A percentile compares a stretch with the other conserved stretches of the same genome.
phyloP scores from a whole-genome alignment of 1,140 invertebrate genomes.

The Agraylea sexmaculata region DNA sequence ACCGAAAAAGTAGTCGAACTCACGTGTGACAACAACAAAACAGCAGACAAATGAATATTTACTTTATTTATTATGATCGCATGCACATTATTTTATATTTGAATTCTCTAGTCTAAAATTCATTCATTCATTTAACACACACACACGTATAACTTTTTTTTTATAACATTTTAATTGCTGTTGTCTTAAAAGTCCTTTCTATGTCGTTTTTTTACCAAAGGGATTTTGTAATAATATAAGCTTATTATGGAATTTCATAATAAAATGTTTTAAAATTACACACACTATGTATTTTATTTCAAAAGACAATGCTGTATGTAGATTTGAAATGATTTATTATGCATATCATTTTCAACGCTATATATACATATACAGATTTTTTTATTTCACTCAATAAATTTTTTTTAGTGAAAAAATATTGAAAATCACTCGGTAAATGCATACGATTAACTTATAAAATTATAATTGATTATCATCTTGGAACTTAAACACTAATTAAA shows the following conservation, averaged over 20 bases:
- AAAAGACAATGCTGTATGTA: constrained; percentile 4
- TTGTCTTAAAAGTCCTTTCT: constrained; percentile 12
- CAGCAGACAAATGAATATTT: no score
- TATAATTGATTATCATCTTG: not conserved
- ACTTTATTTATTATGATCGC: constrained; percentile 25
- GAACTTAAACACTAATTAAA: not conserved
- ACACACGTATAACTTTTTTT: constrained; percentile 15
- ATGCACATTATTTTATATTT: constrained; percentile 21
- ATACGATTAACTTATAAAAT: not conserved
- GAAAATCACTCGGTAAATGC: no score
- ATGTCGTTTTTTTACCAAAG: constrained; percentile 18
- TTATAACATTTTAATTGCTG: constrained; percentile 10
- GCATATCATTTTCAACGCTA: constrained; percentile 1
- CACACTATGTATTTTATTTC: no score
- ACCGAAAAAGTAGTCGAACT: constrained; percentile 27
- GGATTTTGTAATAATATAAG: constrained; percentile 21
- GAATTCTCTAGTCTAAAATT: constrained; percentile 22
- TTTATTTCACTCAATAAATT: no score
- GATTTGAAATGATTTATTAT: constrained; percentile 3
- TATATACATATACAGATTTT: no score
- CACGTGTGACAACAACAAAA: not conserved
- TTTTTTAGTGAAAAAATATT: not conserved
- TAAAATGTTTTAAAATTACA: constrained; percentile 18
- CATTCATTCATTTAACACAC: constrained; percentile 16
- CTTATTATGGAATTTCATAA: constrained; percentile 15